Conservation (phyloP, 2,113 vertebrate species). For the Datnioides undecimradiatus region DNA sequence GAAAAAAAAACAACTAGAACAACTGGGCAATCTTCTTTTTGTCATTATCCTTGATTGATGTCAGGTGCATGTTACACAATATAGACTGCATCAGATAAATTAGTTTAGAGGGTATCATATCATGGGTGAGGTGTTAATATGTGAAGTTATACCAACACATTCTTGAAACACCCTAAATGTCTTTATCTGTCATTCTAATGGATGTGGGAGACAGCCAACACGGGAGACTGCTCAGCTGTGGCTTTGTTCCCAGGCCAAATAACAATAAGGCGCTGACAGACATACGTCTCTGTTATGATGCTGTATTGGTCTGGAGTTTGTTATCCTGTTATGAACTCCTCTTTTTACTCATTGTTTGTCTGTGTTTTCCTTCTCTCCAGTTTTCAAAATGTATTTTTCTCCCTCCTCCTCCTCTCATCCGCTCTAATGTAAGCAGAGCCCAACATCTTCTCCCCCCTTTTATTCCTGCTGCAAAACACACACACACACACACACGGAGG, state of each 20-base stretch:
- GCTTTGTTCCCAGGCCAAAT: background rate
- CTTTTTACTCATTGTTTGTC: background rate
- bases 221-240: background rate
- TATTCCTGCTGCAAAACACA: background rate
- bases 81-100: background rate
- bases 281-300: background rate
- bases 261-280: background rate
- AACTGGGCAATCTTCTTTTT: background rate
- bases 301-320: background rate
- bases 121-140: background rate
- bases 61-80: background rate
- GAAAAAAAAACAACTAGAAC: too few species aligned
- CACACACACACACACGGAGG: constrained; percentile 8
- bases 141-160: background rate
- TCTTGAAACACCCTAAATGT: constrained; percentile 3
- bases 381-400: constrained; percentile 15
- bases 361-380: background rate
- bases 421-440: constrained; percentile 22
- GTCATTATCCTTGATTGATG: background rate
- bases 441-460: constrained; percentile 10
- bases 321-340: background rate
- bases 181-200: background rate
- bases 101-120: background rate
- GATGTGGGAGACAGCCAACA: background rate
- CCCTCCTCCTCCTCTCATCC: background rate